Base-by-base conservation (phyloP, 2,888 invertebrate genomes). In the Spicauda simplicius region DNA sequence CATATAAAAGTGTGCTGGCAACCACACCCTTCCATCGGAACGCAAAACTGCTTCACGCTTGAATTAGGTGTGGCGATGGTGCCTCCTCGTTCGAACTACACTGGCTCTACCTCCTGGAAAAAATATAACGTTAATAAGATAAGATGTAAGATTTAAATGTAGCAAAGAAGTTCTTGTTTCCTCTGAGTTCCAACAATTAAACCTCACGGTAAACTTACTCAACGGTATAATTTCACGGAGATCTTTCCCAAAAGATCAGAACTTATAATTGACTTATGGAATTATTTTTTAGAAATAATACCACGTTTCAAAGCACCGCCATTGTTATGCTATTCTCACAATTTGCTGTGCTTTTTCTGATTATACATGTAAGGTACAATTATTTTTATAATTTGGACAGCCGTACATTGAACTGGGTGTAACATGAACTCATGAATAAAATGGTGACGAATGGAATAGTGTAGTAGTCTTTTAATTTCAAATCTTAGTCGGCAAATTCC, bases 221-320 rank as follows among this genome's bases (percentile, higher is more conserved):
- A 56, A 64, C 58, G 30, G 12, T 50, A 59, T 59, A 59, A 59
- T 59, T 59, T 48, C 56, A 56, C 56, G 20, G 8, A 57, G 57
- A 50, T 64, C 64, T 64, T 57, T 64, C 64, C 64, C 64, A 64
- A 52, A 64, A n/a, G 64, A 64, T 64, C 19, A 37, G 18, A 50
- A 53, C 52, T 64, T 64, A 16, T 64, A 64, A 64, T 64, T 64
- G 64, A 64, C 64, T 64, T 64, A 50, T 57, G 57, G 50, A 11
- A 52, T 64, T 64, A 50, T 37, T 57, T 57, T 52, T 19, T 50
- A 25, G 56, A 11, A 48, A 30, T 33, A 37, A 56, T 57, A 48
- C 33, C 14, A 55, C 18, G 48, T 10, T 62, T 57, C 19, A 18
- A 41, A 19, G 30, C 33, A 10, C 45, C 19, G 16, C 56, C 20